Conservation (phyloP, 2,113 vertebrate species). For the Macaca nemestrina region DNA sequence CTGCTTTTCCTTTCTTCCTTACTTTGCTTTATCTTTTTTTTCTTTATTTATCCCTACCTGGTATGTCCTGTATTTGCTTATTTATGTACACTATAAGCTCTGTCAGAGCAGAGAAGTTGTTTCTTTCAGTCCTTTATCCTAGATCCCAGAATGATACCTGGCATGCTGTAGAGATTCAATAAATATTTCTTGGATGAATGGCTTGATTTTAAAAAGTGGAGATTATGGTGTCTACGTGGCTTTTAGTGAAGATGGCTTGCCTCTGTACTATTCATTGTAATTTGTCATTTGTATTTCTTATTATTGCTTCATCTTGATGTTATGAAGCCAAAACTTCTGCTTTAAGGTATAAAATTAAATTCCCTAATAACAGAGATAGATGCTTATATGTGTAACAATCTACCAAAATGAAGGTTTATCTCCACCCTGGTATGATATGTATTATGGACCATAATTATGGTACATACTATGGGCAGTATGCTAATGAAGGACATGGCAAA, state of each 20-base stretch:
- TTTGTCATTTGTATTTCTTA: not conserved
- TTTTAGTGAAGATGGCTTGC: not conserved
- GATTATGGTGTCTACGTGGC: not conserved
- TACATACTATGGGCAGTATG: conserved; percentile 49
- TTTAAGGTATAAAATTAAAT: conserved; percentile 42
- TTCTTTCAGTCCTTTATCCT: not conserved
- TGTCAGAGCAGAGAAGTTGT: not conserved
- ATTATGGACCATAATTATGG: conserved; percentile 62
- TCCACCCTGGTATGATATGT: not conserved
- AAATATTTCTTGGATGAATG: not conserved
- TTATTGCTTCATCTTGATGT: not conserved
- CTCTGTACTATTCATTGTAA: not conserved
- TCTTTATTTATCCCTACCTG: not conserved
- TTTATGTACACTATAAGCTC: conserved; percentile 9
- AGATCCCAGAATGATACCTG: not conserved
- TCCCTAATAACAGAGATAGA: not conserved
- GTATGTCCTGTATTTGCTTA: not conserved
- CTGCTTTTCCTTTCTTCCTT: not conserved
- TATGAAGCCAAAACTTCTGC: not conserved
- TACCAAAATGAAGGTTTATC: not conserved
- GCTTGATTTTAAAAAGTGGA: not conserved
- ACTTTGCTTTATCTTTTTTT: not conserved
- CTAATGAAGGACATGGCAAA: conserved; percentile 69
- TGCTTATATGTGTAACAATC: not conserved
- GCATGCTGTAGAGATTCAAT: not conserved